Evolutionary conservation across 2,797 vertebrate species (phyloP).

Genomic region (Eurystomus glaucurus): DNA sequence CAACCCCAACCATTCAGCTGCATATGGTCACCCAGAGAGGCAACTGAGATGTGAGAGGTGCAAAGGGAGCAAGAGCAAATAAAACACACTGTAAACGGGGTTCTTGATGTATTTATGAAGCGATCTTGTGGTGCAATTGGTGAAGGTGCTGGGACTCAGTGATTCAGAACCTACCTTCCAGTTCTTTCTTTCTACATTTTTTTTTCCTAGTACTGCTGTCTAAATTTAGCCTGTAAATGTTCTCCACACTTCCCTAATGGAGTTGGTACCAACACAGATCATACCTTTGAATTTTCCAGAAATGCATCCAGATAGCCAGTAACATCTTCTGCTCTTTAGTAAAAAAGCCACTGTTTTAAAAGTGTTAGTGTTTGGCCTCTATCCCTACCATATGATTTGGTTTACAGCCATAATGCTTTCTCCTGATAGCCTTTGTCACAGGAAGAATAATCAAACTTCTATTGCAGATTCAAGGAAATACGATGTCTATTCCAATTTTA

Average conservation of each 20-base stretch:
- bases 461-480: not conserved
- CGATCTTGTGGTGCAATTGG: not conserved
- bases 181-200: not conserved
- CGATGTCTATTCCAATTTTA: not conserved
- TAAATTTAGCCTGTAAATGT: not conserved
- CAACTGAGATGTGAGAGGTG: rapidly evolving
- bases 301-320: not conserved
- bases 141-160: not conserved
- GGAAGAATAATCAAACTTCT: not conserved
- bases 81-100: rapidly evolving
- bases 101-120: not conserved
- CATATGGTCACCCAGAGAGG: not conserved
- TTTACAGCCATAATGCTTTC: not conserved
- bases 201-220: not conserved
- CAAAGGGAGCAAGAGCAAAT: not conserved
- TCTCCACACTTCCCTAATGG: not conserved
- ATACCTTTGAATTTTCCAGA: not conserved
- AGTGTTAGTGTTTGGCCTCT: not conserved
- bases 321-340: not conserved
- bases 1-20: not conserved
- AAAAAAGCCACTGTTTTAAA: not conserved
- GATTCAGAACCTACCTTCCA: not conserved
- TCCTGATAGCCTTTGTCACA: not conserved
- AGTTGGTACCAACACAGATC: not conserved
- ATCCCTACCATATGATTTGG: not conserved